Evolutionary conservation across 2,113 vertebrate species (phyloP), one percentile per base, ranked within the genome.

Genomic region (Zosterops lateralis): DNA sequence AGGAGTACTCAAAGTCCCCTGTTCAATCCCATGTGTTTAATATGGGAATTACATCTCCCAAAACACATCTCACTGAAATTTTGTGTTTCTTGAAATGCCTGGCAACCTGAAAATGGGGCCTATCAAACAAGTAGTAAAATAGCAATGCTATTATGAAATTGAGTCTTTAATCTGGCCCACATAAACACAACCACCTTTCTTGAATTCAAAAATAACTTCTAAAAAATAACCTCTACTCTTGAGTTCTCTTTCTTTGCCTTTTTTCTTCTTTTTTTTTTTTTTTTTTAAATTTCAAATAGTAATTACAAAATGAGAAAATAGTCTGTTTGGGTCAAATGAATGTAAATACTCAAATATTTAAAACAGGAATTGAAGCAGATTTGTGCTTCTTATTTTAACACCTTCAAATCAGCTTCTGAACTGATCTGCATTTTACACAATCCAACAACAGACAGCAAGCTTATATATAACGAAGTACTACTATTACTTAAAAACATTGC

Each of bases 1-100:
- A 73, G 47, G 53, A 83, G 75, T 48, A 28, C 75, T 73, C 40
- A 10, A 72, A 0, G 0, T 87, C 67, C 62, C 56, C 56, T 67
- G 67, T 91, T 88, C 75, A 91, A 22, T 96, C 82, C 82, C 82
- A 14, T 44, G 79, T 94, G 84, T 90, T 96, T 95, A 93, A 88
- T 92, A 80, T 36, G 24, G 85, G 94, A 83, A 77, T 92, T 80
- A 32, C 45, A 48, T 48, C 78, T 93, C 78, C 81, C 87, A 38
- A 82, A 95, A 85, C 42, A 77, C 38, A 56, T 83, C 84, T 74
- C n/a, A 6, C 21, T 7, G 0, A 58, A 58, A 45, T 91, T 92
- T n/a, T 45, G 47, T 74, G 20, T 1, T 32, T 65, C 82, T 53
- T 77, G 5, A 91, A 95, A 62, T 74, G 87, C 78, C 47, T 92